Percentiles rank a stretch among this genome's conserved stretches.
These are phyloP conservation scores for Leptinotarsa haldemani DNA, from an alignment of 2,888 invertebrate species.

Conservation along the genomic window DNA sequence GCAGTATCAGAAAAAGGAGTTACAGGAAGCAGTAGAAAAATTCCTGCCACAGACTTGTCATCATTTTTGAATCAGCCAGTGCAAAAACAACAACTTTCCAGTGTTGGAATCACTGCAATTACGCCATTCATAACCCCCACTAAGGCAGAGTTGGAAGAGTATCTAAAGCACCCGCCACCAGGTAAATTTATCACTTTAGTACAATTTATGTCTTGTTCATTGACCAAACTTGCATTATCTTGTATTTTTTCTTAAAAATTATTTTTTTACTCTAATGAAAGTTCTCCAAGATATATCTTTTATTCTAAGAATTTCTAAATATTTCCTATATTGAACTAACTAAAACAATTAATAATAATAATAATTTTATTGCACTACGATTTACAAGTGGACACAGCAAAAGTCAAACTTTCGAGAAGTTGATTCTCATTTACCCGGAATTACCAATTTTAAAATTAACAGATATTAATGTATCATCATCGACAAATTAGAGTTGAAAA, in stretches of 20 bases:
- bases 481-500: too few relatives aligned
- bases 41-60: conserved; percentile 79
- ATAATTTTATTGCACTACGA: too few relatives aligned
- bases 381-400: too few relatives aligned
- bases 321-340: too few relatives aligned
- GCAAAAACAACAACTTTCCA: conserved; percentile 78
- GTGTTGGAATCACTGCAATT: conserved; percentile 78
- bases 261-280: not conserved
- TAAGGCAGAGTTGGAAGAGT: conserved; percentile 84
- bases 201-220: too few relatives aligned
- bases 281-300: too few relatives aligned
- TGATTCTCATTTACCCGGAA: too few relatives aligned
- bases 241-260: not conserved
- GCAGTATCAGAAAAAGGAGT: conserved; percentile 79
- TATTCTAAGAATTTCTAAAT: too few relatives aligned
- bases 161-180: conserved; percentile 89
- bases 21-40: conserved; percentile 74
- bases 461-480: too few relatives aligned
- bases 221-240: not conserved
- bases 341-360: too few relatives aligned
- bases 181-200: conserved; percentile 55
- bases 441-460: too few relatives aligned
- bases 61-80: conserved; percentile 77
- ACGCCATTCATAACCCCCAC: conserved; percentile 81
- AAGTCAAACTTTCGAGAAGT: too few relatives aligned